These are phyloP conservation scores for Cheilosia pagana DNA, from an alignment of 2,888 invertebrate genomes.

Conservation along the genomic window DNA sequence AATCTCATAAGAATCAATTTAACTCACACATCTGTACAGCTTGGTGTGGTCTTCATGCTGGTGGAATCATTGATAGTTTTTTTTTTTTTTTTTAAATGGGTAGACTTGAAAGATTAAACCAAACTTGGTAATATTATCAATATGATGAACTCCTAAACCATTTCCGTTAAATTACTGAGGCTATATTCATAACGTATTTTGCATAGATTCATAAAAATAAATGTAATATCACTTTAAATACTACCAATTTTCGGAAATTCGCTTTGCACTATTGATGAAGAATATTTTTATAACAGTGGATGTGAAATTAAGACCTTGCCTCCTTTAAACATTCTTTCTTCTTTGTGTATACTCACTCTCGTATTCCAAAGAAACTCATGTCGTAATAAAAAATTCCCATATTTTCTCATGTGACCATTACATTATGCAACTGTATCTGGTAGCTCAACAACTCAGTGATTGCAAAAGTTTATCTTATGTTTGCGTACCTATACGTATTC, in stretches of 20 bases:
- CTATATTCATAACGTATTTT: too few relatives aligned
- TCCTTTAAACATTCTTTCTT: slow-evolving; percentile 25
- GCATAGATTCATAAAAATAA: too few relatives aligned
- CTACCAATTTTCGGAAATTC: not conserved
- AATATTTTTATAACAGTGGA: not conserved
- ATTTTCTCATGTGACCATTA: slow-evolving; percentile 56
- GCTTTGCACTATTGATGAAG: slow-evolving; percentile 1
- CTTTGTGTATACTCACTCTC: slow-evolving; percentile 1
- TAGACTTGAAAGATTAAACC: too few relatives aligned
- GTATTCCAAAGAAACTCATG: slow-evolving; percentile 23
- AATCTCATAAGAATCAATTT: too few relatives aligned
- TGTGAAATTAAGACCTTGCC: slow-evolving; percentile 4
- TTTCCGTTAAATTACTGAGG: too few relatives aligned
- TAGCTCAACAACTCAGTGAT: slow-evolving; percentile 52
- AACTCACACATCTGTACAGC: too few relatives aligned
- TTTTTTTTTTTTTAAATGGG: too few relatives aligned
- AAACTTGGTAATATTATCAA: too few relatives aligned
- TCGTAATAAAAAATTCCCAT: slow-evolving; percentile 34
- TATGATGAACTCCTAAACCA: too few relatives aligned
- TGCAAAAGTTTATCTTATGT: slow-evolving; percentile 55
- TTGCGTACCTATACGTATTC: not conserved
- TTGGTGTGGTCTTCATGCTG: too few relatives aligned
- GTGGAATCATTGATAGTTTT: too few relatives aligned
- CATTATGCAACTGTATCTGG: slow-evolving; percentile 49
- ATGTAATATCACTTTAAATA: too few relatives aligned